A percentile compares a stretch with the other conserved stretches of the same genome.
Evolutionary conservation across 2,797 vertebrate genomes (phyloP).

Genomic region (Meriones psammophilus): DNA sequence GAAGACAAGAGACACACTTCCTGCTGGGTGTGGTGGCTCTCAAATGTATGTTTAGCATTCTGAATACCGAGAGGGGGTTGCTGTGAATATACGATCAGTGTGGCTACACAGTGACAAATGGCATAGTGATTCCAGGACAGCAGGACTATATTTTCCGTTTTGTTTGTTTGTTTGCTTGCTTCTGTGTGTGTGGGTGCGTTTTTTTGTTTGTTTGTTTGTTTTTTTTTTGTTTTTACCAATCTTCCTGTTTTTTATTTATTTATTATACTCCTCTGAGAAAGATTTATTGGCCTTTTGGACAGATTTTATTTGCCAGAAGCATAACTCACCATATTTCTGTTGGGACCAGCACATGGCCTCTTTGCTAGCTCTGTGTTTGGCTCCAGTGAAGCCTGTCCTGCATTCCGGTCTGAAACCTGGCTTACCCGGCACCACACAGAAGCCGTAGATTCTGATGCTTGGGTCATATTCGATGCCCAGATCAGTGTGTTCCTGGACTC

Average conservation of each 20-base stretch:
- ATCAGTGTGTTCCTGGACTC: background rate
- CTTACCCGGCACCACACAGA: background rate
- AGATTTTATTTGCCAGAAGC: background rate
- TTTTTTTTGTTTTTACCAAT: background rate
- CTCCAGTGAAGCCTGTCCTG: background rate
- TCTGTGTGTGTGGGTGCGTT: too few species aligned
- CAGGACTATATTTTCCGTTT: background rate
- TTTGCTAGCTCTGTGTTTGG: background rate
- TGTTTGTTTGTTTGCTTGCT: too few species aligned
- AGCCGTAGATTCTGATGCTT: background rate
- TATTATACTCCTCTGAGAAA: background rate
- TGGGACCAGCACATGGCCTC: background rate
- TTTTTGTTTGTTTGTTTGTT: too few species aligned
- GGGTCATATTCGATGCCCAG: background rate
- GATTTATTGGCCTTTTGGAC: background rate
- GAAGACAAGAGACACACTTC: constrained; percentile 43
- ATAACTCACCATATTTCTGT: background rate
- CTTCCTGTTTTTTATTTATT: background rate
- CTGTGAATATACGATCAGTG: background rate
- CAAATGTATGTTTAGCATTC: background rate
- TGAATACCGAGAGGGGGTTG: too few species aligned
- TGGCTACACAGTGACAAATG: background rate
- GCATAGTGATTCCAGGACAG: background rate
- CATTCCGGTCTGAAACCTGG: background rate
- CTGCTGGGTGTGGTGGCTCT: background rate